These are phyloP conservation scores for Loris lydekkerianus DNA, from an alignment of 2,797 vertebrate genomes.

Conservation along the genomic window DNA sequence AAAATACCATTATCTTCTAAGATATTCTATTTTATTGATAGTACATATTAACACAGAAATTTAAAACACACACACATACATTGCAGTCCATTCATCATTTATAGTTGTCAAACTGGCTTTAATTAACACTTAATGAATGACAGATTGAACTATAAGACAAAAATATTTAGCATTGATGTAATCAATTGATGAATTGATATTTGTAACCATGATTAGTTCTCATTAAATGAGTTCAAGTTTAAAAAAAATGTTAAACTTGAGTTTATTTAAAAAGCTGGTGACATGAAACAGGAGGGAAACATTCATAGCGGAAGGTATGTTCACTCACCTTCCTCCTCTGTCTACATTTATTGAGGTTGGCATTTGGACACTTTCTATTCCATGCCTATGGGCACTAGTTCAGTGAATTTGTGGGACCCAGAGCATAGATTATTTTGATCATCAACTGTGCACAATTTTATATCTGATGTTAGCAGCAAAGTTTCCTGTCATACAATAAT, in stretches of 20 bases:
- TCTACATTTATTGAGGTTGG: accelerated
- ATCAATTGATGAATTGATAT: background rate
- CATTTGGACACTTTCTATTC: background rate
- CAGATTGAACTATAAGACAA: background rate
- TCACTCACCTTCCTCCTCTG: background rate
- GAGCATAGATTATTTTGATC: background rate
- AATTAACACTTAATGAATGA: slow-evolving; percentile 23
- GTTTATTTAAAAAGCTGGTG: background rate
- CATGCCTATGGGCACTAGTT: background rate
- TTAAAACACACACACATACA: slow-evolving; percentile 69
- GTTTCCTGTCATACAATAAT: background rate
- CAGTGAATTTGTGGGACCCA: background rate
- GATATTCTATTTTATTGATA: slow-evolving; percentile 71
- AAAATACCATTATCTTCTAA: slow-evolving; percentile 69
- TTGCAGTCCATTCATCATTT: slow-evolving; percentile 78
- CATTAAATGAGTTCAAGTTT: background rate
- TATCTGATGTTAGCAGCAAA: background rate
- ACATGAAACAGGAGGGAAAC: background rate
- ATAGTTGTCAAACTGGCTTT: slow-evolving; percentile 73
- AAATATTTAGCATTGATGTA: slow-evolving; percentile 49
- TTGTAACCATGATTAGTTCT: background rate
- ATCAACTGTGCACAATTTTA: background rate
- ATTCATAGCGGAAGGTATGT: accelerated
- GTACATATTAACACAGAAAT: slow-evolving; percentile 80
- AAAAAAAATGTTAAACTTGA: background rate